A percentile compares a stretch with the other conserved stretches of the same genome.
Evolutionary conservation across 2,113 vertebrate genomes (phyloP).

Genomic region (Hippocampus zosterae): DNA sequence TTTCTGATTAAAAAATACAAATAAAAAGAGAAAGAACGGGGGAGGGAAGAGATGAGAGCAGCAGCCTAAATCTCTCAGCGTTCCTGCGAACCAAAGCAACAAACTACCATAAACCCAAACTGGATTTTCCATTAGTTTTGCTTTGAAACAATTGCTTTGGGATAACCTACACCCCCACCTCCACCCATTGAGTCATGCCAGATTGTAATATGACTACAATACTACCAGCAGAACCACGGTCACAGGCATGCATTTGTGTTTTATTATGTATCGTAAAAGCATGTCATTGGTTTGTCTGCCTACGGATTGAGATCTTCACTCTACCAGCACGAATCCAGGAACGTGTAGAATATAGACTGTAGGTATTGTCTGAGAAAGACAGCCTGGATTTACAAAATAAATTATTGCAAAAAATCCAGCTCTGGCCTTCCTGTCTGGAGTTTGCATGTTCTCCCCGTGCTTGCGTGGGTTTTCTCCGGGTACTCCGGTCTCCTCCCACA

Average conservation of each 20-base stretch:
- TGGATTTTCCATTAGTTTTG: slow-evolving; percentile 67
- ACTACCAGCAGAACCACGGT: slow-evolving; percentile 16
- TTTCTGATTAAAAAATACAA: slow-evolving; percentile 61
- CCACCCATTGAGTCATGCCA: slow-evolving; percentile 50
- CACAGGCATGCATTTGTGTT: slow-evolving; percentile 4
- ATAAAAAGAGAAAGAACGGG: slow-evolving; percentile 10
- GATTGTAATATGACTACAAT: slow-evolving; percentile 29
- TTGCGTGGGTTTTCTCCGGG: too few species aligned
- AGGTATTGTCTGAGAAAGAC: too few species aligned
- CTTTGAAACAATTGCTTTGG: slow-evolving; percentile 68
- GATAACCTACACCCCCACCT: slow-evolving; percentile 58
- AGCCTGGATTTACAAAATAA: too few species aligned
- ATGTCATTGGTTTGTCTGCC: neutral
- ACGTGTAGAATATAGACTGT: neutral
- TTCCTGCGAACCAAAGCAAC: slow-evolving; percentile 51
- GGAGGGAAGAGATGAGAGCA: slow-evolving; percentile 12
- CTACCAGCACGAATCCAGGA: too few species aligned
- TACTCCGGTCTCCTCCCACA: too few species aligned
- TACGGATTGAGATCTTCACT: neutral
- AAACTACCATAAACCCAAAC: slow-evolving; percentile 54
- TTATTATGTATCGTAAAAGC: too few species aligned
- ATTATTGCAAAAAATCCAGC: too few species aligned
- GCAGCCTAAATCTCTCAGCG: slow-evolving; percentile 45
- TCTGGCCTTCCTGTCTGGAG: too few species aligned
- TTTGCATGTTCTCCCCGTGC: too few species aligned